phyloP scores from a whole-genome alignment of 2,888 invertebrate species.

The Allacma fusca region DNA sequence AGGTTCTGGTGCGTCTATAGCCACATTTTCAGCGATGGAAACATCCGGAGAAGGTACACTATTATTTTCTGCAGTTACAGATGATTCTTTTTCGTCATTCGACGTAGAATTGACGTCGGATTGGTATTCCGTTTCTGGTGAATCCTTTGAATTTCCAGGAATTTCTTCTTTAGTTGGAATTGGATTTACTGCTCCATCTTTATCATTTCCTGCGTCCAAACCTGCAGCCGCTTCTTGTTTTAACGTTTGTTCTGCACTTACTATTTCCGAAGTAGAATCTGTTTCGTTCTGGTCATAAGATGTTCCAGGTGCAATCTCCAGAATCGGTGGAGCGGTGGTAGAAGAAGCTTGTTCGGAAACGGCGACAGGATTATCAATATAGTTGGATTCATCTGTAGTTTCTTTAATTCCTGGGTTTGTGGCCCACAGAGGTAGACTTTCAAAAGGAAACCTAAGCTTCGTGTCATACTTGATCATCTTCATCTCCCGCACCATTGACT shows the following conservation, averaged over 20 bases:
- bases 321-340: not conserved
- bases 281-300: not conserved
- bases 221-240: too few species aligned
- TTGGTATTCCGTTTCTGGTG: too few species aligned
- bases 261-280: not conserved
- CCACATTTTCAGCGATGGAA: not conserved
- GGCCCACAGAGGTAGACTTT: conserved; percentile 36
- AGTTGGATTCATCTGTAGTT: conserved; percentile 16
- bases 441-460: conserved; percentile 49
- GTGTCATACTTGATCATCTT: conserved; percentile 50
- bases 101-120: too few species aligned
- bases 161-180: not conserved
- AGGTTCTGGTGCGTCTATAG: not conserved
- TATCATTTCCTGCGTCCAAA: not conserved
- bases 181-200: not conserved
- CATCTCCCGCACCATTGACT: conserved; percentile 54
- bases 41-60: not conserved
- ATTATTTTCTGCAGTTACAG: not conserved
- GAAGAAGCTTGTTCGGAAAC: not conserved
- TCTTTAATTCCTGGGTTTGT: conserved; percentile 15
- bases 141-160: too few species aligned
- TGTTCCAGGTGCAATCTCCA: conserved; percentile 18
- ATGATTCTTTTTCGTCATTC: not conserved
- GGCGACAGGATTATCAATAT: conserved; percentile 26
- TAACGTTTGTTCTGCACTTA: not conserved